Base-by-base conservation (phyloP, 1,140 invertebrate genomes). In the Agraylea sexmaculata region DNA sequence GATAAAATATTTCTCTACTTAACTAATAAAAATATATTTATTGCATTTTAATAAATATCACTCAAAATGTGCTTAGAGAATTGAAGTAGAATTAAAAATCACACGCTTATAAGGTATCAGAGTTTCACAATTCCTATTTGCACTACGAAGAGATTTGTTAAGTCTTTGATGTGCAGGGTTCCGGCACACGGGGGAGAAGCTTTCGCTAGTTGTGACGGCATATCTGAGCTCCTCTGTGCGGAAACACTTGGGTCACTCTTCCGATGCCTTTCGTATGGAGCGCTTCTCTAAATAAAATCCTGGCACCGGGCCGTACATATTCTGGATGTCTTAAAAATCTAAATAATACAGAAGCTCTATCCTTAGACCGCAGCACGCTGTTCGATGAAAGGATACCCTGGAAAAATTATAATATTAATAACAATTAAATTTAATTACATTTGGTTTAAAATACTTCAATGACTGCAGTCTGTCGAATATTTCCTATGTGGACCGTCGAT, bases 401-500 rank as follows among this genome's bases (percentile, higher is more conserved):
- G 0, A 19, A 29, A 42, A 25, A 25, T 25, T 25, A 25, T 25
- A 25, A 25, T 25, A 25, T 25, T 7, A 25, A 25, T 7, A 25
- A 25, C 23, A 25, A 25, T 25, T 6, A n/a, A 25, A n/a, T 7
- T 25, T 7, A 7, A 25, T 25, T 27, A 12, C 16, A 32, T 32
- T 32, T 32, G 18, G 2, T 15, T 23, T 36, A 15, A 1, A 32
- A 20, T 30, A 69, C 70, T 46, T 70, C 77, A 16, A 93, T 78
- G 15, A 94, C 79, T 13, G 87, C 91, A 0, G 91, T 96, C 65
- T 97, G 94, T 7, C 90, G 66, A 11, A 98, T 85, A 56, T 91
- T 96, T 1, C 89, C 91, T 42, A 96, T 85, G 55, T 96, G 88
- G 2, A 97, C 79, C 0, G 90, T 94, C 17, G 87, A 83, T 70